phyloP scores from a whole-genome alignment of 2,797 vertebrate genomes.

The Cheirogaleus major region DNA sequence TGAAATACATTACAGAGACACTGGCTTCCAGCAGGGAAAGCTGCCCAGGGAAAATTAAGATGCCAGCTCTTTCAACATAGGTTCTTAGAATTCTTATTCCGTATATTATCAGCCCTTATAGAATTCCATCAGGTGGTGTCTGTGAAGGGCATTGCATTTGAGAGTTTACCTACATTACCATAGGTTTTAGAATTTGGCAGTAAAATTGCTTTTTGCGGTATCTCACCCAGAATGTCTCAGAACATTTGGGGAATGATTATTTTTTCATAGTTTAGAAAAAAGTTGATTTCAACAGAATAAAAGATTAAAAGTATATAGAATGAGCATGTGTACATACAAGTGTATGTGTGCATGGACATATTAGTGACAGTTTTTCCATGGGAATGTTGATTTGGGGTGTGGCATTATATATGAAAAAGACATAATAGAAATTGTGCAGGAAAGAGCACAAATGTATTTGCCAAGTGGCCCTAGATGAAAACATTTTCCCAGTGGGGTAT shows the following conservation, averaged over 20 bases:
- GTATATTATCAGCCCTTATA: not conserved
- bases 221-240: not conserved
- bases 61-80: not conserved
- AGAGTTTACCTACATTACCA: not conserved
- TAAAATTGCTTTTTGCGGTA: not conserved
- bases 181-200: not conserved
- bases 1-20: not conserved
- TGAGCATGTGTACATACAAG: not conserved
- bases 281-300: constrained; percentile 23
- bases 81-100: not conserved
- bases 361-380: not conserved
- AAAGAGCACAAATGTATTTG: not conserved
- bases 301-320: not conserved
- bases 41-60: not conserved
- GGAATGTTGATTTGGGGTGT: not conserved
- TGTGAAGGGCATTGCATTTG: not conserved
- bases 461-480: not conserved
- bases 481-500: not conserved
- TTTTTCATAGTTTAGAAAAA: not conserved
- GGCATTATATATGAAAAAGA: not conserved
- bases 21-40: not conserved
- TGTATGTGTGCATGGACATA: not conserved
- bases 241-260: not conserved
- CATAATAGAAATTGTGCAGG: not conserved
- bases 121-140: not conserved